Conservation (phyloP, 2,797 vertebrate genomes). For the Etheostoma nigrum region DNA sequence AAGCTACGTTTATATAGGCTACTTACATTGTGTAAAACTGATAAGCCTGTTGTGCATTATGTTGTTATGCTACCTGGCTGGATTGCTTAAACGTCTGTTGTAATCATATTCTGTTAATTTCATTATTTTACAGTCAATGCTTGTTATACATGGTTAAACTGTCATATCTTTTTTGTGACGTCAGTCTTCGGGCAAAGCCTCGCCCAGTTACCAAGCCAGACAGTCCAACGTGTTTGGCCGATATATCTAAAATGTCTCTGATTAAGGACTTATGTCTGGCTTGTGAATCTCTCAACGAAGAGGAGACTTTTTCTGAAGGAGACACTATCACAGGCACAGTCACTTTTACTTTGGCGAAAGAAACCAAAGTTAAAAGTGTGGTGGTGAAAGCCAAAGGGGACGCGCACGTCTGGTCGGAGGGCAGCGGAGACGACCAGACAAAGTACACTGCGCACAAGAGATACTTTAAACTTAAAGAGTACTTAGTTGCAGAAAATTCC, state of each 20-base stretch:
- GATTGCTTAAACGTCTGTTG: neutral
- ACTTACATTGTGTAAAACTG: neutral
- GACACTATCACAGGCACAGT: constrained; percentile 89
- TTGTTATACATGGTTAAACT: neutral
- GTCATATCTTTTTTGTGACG: rapidly evolving
- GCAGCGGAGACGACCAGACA: constrained; percentile 60
- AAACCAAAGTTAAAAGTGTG: constrained; percentile 87
- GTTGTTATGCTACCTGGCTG: rapidly evolving
- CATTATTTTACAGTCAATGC: too few relatives aligned
- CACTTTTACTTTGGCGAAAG: constrained; percentile 84
- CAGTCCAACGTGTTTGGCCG: rapidly evolving
- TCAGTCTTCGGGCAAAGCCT: neutral
- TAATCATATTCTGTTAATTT: too few relatives aligned
- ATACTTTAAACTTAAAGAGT: constrained; percentile 90
- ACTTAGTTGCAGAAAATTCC: constrained; percentile 81
- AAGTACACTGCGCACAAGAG: constrained; percentile 84
- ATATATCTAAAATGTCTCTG: constrained; percentile 45
- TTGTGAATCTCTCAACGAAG: constrained; percentile 53
- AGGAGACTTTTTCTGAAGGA: constrained; percentile 86
- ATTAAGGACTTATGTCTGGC: constrained; percentile 41
- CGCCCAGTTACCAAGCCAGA: too few relatives aligned
- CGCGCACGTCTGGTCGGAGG: constrained; percentile 90
- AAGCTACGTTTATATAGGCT: too few relatives aligned
- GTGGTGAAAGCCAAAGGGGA: constrained; percentile 89
- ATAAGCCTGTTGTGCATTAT: neutral